Evolutionary conservation across 2,888 invertebrate species (phyloP).

Genomic region (Troides helena): DNA sequence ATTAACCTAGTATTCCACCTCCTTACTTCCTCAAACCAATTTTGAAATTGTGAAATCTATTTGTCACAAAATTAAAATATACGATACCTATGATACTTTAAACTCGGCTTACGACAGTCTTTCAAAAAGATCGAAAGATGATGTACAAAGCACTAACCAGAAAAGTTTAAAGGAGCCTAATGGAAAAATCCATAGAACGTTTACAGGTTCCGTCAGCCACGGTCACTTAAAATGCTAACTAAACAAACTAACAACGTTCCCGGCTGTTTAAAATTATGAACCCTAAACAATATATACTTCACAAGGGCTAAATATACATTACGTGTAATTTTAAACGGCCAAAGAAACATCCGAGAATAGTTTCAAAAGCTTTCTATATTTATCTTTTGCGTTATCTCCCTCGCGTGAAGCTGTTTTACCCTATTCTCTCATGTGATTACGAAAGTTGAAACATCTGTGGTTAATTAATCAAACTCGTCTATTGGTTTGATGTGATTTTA

Average conservation of each 20-base stretch:
- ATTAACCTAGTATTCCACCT: no score
- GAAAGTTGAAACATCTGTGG: conserved; percentile 56
- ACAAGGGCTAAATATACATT: conserved; percentile 9
- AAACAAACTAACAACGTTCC: conserved; percentile 8
- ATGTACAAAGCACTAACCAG: no score
- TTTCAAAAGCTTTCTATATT: conserved; percentile 36
- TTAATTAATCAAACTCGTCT: conserved; percentile 59
- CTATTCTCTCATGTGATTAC: conserved; percentile 66
- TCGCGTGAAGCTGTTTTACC: conserved; percentile 42
- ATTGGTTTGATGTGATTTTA: conserved; percentile 31
- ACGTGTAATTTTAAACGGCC: conserved; percentile 18
- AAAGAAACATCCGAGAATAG: conserved; percentile 35
- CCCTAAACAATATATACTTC: conserved; percentile 18
- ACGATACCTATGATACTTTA: no score
- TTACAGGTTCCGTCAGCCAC: conserved; percentile 18
- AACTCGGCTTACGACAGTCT: no score
- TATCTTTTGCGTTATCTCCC: conserved; percentile 48
- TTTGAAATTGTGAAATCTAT: no score
- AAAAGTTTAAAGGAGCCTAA: conserved; percentile 13
- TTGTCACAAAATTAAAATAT: no score
- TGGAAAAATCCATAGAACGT: conserved; percentile 9
- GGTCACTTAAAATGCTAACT: conserved; percentile 13
- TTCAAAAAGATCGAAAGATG: no score
- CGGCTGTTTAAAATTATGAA: conserved; percentile 18
- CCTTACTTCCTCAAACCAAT: no score